Evolutionary conservation across 2,888 invertebrate genomes (phyloP).

Genomic region (Cabera pusaria): DNA sequence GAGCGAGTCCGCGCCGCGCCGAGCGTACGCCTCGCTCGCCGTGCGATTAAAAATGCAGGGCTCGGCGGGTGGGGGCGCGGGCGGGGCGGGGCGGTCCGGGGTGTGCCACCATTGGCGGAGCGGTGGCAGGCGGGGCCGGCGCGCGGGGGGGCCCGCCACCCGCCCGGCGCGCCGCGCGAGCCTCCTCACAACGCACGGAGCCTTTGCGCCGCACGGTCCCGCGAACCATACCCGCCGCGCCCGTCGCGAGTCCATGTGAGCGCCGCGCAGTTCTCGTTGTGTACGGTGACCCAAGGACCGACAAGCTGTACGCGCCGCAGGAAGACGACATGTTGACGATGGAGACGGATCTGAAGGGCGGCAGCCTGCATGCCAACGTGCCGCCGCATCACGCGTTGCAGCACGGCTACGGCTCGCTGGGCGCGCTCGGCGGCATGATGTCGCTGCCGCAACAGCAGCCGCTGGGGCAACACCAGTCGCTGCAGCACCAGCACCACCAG

Average conservation of each 20-base stretch:
- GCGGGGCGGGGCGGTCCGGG: slow-evolving; percentile 58
- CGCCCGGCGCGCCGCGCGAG: slow-evolving; percentile 65
- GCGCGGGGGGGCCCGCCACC: slow-evolving; percentile 50
- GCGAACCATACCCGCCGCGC: slow-evolving; percentile 63
- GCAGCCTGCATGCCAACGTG: slow-evolving; percentile 93
- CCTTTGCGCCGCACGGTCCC: slow-evolving; percentile 76
- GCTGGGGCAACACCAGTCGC: slow-evolving; percentile 85
- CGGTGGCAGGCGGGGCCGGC: slow-evolving; percentile 47
- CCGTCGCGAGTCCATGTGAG: slow-evolving; percentile 80
- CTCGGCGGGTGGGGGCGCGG: slow-evolving; percentile 67
- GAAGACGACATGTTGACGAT: slow-evolving; percentile 95
- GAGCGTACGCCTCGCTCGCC: slow-evolving; percentile 71
- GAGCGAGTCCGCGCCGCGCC: slow-evolving; percentile 41
- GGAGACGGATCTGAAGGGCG: slow-evolving; percentile 96
- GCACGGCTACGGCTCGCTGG: slow-evolving; percentile 89
- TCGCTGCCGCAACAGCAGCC: slow-evolving; percentile 86
- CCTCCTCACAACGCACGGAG: slow-evolving; percentile 78
- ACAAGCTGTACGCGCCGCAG: slow-evolving; percentile 93
- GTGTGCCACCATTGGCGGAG: slow-evolving; percentile 50
- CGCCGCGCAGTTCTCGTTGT: slow-evolving; percentile 77
- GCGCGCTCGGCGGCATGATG: slow-evolving; percentile 88
- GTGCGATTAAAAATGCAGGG: slow-evolving; percentile 81
- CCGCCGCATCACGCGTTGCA: slow-evolving; percentile 92
- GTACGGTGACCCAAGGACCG: slow-evolving; percentile 79
- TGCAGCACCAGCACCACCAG: slow-evolving; percentile 79